phyloP scores from a whole-genome alignment of 2,797 vertebrate species.

The Carduelis carduelis region DNA sequence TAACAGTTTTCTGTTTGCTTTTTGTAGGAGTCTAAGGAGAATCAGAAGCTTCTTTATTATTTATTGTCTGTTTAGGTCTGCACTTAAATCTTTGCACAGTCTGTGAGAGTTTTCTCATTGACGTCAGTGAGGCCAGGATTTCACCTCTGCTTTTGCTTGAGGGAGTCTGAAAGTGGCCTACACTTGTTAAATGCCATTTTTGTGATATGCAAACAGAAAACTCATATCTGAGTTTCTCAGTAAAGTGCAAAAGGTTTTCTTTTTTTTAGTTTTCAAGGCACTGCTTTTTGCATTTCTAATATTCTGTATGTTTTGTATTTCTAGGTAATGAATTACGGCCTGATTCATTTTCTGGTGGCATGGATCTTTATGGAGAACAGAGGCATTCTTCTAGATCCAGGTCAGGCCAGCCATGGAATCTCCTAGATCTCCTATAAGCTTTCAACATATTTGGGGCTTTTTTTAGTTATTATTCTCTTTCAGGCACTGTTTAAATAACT shows the following conservation, averaged over 20 bases:
- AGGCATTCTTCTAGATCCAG: slow-evolving; percentile 79
- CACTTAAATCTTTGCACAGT: background rate
- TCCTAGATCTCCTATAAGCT: slow-evolving; percentile 79
- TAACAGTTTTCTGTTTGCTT: background rate
- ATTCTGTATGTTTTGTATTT: background rate
- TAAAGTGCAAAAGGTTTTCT: background rate
- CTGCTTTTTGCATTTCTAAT: slow-evolving; percentile 52
- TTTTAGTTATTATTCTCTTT: background rate
- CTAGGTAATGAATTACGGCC: slow-evolving; percentile 81
- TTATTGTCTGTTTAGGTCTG: background rate
- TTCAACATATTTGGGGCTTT: slow-evolving; percentile 59
- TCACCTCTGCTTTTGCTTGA: background rate
- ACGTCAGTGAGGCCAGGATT: background rate
- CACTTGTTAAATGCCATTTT: background rate
- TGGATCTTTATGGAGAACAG: slow-evolving; percentile 86
- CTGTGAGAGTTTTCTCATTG: background rate
- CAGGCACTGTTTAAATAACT: background rate
- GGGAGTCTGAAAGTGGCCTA: background rate
- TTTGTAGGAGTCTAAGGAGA: background rate
- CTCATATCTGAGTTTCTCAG: background rate
- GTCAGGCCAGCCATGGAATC: slow-evolving; percentile 85
- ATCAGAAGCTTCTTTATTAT: background rate
- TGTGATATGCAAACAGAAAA: background rate
- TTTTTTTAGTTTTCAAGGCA: background rate
- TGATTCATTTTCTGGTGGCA: slow-evolving; percentile 80